Evolutionary conservation across 2,797 vertebrate genomes (phyloP), one percentile per base, ranked within the genome.

Genomic region (Melanotaenia parkinsoni): DNA sequence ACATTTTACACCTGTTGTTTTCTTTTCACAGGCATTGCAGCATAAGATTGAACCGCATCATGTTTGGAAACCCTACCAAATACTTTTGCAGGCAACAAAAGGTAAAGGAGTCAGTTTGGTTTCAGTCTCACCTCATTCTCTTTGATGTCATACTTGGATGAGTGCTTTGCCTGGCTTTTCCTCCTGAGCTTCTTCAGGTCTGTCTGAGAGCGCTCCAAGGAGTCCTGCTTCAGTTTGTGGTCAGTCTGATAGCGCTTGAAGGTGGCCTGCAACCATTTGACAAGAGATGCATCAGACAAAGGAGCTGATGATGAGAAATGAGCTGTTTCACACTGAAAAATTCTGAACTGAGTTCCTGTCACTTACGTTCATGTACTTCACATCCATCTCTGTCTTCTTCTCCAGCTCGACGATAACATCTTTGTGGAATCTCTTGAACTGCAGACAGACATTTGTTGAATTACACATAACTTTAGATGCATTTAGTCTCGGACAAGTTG

Each of bases 351-450:
- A 20, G 7, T n/a, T 47, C 6, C 50, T 11, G 2, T 22, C 77
- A 95, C 97, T 97, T 88, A 99, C 98, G 20, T 92, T 98, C 97
- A 99, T 99, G 33, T 99, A 99, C 83, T 99, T 99, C 30, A 98
- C 95, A 74, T 99, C 98, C 89, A 98, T 95, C 26, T 99, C 98
- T 0, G 96, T 99, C 93, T 99, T 99, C 94, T 93, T 97, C 89
- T 99, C 98, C 91, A 99, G 92, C 88, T 99, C 98, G 10, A 83
- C 76, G 70, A 99, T 94, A 66, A 99, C 96, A 28, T 99, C 98
- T 87, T 91, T 95, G 86, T 98, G 97, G 85, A 99, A 99, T 84
- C 89, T 95, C 91, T 95, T 98, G 82, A 99, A 96, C 98, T 99
- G 92, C 43, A 79, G 92, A 37, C 47, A 58, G 90, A 85, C 24